These are phyloP conservation scores for Danio tinwini DNA, from an alignment of 2,797 vertebrate genomes.

Conservation along the genomic window DNA sequence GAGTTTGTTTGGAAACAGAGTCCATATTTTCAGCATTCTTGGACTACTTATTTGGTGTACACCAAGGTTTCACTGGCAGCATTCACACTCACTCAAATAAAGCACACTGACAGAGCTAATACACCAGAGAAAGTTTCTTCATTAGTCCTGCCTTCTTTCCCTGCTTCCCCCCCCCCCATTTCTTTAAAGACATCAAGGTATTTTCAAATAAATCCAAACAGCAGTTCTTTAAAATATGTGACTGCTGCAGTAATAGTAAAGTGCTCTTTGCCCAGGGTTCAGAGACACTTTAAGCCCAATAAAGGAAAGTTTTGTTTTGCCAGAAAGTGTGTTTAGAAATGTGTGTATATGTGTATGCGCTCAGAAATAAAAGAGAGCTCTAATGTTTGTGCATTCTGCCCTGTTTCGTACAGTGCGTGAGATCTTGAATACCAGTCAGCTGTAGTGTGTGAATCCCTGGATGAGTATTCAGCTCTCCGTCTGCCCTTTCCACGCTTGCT, in stretches of 20 bases:
- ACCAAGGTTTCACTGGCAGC: no score
- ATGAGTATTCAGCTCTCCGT: constrained; percentile 59
- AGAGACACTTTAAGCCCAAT: constrained; percentile 31
- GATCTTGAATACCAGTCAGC: constrained; percentile 61
- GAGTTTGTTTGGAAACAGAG: no score
- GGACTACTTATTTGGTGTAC: no score
- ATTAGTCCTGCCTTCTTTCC: neutral
- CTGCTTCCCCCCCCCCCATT: neutral
- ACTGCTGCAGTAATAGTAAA: constrained; percentile 46
- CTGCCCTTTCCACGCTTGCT: constrained; percentile 58
- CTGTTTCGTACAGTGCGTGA: constrained; percentile 50
- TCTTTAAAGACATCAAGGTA: constrained; percentile 19
- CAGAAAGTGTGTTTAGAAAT: neutral
- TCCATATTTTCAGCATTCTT: no score
- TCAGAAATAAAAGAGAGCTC: constrained; percentile 2
- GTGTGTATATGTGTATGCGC: neutral
- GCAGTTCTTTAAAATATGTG: constrained; percentile 34
- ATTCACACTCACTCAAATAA: no score
- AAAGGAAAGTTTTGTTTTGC: constrained; percentile 14
- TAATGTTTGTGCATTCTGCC: constrained; percentile 39
- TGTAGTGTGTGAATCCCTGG: constrained; percentile 54
- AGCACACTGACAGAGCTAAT: no score
- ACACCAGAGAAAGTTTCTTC: neutral
- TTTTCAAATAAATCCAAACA: constrained; percentile 44
- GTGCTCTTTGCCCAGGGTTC: constrained; percentile 15